Percentiles rank a stretch among this genome's conserved stretches.
These are phyloP conservation scores for Pristionchus japonicus DNA, from an alignment of 2,888 invertebrate genomes.

Conservation along the genomic window DNA sequence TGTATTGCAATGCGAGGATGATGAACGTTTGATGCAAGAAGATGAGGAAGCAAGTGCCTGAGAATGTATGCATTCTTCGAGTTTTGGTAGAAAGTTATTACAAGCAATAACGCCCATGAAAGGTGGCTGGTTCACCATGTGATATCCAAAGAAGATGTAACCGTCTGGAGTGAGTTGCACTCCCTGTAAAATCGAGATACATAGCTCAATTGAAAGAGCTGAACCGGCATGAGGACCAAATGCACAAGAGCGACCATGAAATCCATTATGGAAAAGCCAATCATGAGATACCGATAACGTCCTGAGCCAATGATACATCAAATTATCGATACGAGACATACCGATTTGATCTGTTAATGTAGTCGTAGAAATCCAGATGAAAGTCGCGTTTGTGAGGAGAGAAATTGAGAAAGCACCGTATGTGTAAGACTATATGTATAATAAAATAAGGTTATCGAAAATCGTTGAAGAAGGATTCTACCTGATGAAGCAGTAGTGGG, in stretches of 20 bases:
- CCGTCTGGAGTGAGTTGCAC: background rate
- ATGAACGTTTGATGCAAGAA: constrained; percentile 16
- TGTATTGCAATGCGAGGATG: background rate
- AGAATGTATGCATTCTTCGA: too few species aligned
- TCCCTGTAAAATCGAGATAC: background rate
- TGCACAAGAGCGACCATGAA: background rate
- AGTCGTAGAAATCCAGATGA: background rate
- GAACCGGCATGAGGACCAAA: background rate
- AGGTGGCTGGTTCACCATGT: background rate
- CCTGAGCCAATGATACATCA: background rate
- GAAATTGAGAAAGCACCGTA: background rate
- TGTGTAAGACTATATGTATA: background rate
- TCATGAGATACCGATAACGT: background rate
- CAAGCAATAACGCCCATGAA: background rate
- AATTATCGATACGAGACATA: background rate
- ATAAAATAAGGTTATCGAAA: too few species aligned
- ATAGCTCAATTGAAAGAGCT: background rate
- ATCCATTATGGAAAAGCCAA: too few species aligned
- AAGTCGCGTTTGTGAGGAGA: background rate
- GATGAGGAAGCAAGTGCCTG: background rate
- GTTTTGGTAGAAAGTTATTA: background rate
- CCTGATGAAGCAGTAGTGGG: background rate
- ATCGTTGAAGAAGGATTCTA: too few species aligned
- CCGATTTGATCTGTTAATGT: background rate
- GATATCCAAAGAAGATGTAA: constrained; percentile 6